Conservation (phyloP, 1,140 invertebrate genomes). For the Fopius arisanus region DNA sequence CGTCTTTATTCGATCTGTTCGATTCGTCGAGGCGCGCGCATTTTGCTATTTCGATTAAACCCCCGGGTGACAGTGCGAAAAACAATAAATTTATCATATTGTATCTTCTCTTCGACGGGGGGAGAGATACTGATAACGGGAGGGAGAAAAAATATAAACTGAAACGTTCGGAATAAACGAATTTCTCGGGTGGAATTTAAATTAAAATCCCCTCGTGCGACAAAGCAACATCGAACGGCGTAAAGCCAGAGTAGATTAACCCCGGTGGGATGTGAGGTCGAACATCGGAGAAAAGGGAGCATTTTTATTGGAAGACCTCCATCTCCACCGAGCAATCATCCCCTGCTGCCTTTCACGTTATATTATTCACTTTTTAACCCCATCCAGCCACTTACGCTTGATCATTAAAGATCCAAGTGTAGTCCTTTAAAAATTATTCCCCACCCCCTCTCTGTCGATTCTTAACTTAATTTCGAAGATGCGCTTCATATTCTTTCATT, state of each 20-base stretch:
- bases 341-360: background rate
- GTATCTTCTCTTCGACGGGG: no score
- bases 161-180: background rate
- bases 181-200: conserved; percentile 24
- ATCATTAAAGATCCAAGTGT: no score
- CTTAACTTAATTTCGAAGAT: no score
- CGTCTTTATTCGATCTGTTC: conserved; percentile 22
- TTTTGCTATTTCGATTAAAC: background rate
- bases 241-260: conserved; percentile 20
- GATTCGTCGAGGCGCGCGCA: conserved; percentile 8
- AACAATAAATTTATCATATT: background rate
- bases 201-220: conserved; percentile 29
- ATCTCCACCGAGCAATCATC: background rate
- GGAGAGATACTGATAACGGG: background rate
- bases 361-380: background rate
- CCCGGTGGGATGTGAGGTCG: background rate
- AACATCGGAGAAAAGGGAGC: background rate
- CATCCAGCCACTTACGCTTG: background rate
- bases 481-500: no score
- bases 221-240: conserved; percentile 18
- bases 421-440: no score
- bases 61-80: background rate
- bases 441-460: no score
- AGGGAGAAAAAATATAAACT: background rate
- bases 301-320: background rate